Evolutionary conservation across 2,888 invertebrate species (phyloP).

Genomic region (Drosophila antonietae): DNA sequence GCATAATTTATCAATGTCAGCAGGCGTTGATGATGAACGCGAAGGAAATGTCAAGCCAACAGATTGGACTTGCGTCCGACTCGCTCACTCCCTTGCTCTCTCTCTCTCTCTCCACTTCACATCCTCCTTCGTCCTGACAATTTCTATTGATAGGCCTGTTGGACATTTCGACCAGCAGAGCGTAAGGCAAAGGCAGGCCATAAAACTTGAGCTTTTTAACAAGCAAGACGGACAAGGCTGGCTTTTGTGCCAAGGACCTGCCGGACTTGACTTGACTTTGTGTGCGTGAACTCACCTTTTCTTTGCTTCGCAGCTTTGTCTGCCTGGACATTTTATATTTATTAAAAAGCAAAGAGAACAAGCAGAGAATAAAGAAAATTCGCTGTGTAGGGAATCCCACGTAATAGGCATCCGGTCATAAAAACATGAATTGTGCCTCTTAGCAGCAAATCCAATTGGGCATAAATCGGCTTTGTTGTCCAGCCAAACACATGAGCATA

Average conservation of each 20-base stretch:
- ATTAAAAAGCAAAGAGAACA: slow-evolving; percentile 65
- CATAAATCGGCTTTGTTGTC: slow-evolving; percentile 77
- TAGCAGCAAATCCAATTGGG: slow-evolving; percentile 80
- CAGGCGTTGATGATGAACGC: slow-evolving; percentile 74
- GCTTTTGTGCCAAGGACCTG: slow-evolving; percentile 63
- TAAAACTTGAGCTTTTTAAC: slow-evolving; percentile 80
- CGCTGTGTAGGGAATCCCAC: slow-evolving; percentile 40
- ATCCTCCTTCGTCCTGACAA: slow-evolving; percentile 23
- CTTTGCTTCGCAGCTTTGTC: slow-evolving; percentile 22
- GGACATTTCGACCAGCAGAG: slow-evolving; percentile 36
- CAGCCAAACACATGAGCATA: slow-evolving; percentile 58
- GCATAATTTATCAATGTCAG: slow-evolving; percentile 79
- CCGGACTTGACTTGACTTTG: slow-evolving; percentile 28
- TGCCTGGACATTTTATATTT: slow-evolving; percentile 74
- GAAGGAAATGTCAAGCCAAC: slow-evolving; percentile 57
- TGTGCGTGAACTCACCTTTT: slow-evolving; percentile 61
- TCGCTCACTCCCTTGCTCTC: neutral
- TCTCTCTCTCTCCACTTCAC: no score
- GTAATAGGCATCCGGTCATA: slow-evolving; percentile 78
- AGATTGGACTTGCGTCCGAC: slow-evolving; percentile 47
- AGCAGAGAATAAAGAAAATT: slow-evolving; percentile 19
- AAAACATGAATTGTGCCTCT: slow-evolving; percentile 80
- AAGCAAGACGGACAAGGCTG: slow-evolving; percentile 53
- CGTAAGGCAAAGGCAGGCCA: slow-evolving; percentile 62
- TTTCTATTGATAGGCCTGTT: slow-evolving; percentile 71